Conservation (phyloP, 2,888 invertebrate species). For the Ophraella communa region DNA sequence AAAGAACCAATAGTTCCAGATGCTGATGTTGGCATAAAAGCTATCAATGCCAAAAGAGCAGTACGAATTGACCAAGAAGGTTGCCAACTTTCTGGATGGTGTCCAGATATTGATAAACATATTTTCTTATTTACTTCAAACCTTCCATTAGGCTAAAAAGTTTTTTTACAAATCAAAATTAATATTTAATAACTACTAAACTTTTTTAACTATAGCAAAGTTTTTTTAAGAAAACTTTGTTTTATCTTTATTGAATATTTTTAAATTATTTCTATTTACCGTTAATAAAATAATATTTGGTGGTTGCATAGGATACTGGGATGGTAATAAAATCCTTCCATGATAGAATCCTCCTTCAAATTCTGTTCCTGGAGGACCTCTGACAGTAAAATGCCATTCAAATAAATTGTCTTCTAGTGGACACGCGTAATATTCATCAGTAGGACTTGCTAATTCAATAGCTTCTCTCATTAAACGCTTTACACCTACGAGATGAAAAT, state of each 20-base stretch:
- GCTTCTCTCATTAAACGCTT: constrained; percentile 94
- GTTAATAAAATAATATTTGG: constrained; percentile 93
- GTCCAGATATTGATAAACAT: constrained; percentile 92
- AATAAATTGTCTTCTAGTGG: constrained; percentile 95
- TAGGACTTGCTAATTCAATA: constrained; percentile 81
- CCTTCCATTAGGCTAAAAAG: constrained; percentile 83
- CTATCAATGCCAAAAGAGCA: constrained; percentile 88
- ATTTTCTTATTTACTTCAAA: constrained; percentile 95
- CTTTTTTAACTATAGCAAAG: too few species aligned
- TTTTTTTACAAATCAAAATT: too few species aligned
- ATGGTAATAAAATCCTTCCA: constrained; percentile 87
- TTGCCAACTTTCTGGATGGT: constrained; percentile 98
- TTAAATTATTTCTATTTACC: constrained; percentile 60
- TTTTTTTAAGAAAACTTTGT: too few species aligned
- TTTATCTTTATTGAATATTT: not conserved
- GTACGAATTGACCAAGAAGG: constrained; percentile 97
- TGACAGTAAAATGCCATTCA: constrained; percentile 97
- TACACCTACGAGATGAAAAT: constrained; percentile 68
- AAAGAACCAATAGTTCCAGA: constrained; percentile 90
- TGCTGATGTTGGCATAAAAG: constrained; percentile 92
- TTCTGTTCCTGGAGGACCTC: constrained; percentile 86
- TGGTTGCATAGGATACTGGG: constrained; percentile 97
- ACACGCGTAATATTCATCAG: constrained; percentile 87
- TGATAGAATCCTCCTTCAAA: constrained; percentile 93
- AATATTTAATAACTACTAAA: too few species aligned